Base-by-base conservation (phyloP, 92 coral and sea anemone species). In the Porites divaricata region DNA sequence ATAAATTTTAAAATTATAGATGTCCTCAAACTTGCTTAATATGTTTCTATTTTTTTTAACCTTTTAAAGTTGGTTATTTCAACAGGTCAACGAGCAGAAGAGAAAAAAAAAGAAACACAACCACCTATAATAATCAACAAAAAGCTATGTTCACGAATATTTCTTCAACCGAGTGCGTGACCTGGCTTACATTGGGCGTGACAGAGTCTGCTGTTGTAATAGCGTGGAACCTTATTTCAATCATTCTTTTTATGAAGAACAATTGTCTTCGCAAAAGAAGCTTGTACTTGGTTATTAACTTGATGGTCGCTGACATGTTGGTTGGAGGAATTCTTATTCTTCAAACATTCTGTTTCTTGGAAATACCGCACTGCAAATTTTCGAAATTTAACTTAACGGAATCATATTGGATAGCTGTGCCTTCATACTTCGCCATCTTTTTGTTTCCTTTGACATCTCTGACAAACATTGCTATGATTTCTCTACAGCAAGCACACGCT, bases 361-460 rank as follows among this genome's bases (percentile, higher is more conserved):
- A 2, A 2, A 26, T 1, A 26, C 28, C 2, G 5, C 17, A 9
- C 22, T 70, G 74, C 0, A 70, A 70, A 23, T 15, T 70, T 70
- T 70, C 56, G 56, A 12, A 41, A 1, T 25, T 1, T 9, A 48
- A 2, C n/a, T 67, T 28, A n/a, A n/a, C n/a, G 2, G 2, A 14
- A 4, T 53, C 13, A 53, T 10, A 53, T 0, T 10, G 2, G 58
- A 53, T 5, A 3, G 45, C 5, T 6, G 15, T 9, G 11, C 35
- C 16, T 28, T 35, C 4, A 4, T 35, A 35, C 45, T 35, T 35
- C 4, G 45, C 45, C 45, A 35, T 35, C 45, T 35, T 35, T 35
- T 4, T 35, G 45, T 79, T 79, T 53, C 28, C 84, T 23, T 7
- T 72, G 61, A 41, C 61, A 17, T 76, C 57, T 28, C 69, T 76